A percentile compares a stretch with the other conserved stretches of the same genome.
Evolutionary conservation across 2,113 vertebrate genomes (phyloP).

Genomic region (Rhizomys pruinosus): DNA sequence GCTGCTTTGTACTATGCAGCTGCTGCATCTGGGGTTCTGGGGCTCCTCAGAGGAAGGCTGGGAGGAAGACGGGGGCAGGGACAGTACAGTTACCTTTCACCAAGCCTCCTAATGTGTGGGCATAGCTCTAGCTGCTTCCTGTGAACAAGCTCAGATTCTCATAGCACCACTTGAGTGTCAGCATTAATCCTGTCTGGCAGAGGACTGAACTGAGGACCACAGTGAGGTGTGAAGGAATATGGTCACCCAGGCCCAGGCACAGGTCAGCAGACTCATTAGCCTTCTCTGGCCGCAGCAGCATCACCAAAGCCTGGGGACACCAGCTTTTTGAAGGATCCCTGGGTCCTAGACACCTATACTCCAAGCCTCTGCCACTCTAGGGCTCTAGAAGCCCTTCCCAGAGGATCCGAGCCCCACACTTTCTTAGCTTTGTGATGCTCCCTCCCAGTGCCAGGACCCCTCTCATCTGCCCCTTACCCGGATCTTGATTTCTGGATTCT

Average conservation of each 20-base stretch:
- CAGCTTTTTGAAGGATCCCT: background rate
- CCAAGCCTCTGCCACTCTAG: background rate
- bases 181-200: background rate
- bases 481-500: constrained; percentile 94
- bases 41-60: background rate
- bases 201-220: background rate
- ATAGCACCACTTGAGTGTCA: no score
- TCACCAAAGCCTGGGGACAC: background rate
- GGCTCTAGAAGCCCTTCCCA: background rate
- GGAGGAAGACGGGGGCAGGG: background rate
- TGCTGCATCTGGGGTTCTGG: background rate
- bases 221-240: background rate
- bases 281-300: background rate
- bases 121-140: background rate
- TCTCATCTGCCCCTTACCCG: constrained; percentile 83
- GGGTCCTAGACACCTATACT: background rate
- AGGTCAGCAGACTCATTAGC: background rate
- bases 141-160: background rate
- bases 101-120: fast-evolving
- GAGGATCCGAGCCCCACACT: background rate
- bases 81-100: background rate
- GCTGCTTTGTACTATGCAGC: no score
- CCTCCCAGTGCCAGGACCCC: no score
- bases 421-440: background rate
- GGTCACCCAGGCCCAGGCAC: background rate